Conservation (phyloP, 1,140 invertebrate genomes). For the Nymphalis io region DNA sequence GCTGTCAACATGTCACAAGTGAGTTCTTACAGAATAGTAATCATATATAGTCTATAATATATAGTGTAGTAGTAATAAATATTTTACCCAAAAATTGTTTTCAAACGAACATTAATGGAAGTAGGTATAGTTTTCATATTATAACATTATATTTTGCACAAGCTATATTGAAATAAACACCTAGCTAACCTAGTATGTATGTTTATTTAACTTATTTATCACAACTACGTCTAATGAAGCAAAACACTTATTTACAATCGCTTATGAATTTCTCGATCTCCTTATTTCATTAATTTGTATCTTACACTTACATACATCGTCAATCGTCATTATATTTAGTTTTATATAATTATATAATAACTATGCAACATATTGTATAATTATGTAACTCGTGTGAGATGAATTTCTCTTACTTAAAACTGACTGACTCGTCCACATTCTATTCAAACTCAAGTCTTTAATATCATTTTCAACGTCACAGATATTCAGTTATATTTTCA, state of each 20-base stretch:
- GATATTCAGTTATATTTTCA: background rate
- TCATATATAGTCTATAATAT: no score
- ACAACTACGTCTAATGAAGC: slow-evolving; percentile 1
- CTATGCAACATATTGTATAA: background rate
- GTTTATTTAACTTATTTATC: slow-evolving; percentile 3
- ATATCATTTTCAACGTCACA: background rate
- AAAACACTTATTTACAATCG: slow-evolving; percentile 3
- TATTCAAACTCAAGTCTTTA: background rate
- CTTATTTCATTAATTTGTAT: background rate
- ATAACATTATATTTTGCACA: background rate
- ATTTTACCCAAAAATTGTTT: no score
- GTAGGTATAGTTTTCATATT: no score
- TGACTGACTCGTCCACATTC: background rate
- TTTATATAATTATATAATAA: no score
- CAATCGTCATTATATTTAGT: no score
- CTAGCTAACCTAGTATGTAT: background rate
- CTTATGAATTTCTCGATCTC: background rate
- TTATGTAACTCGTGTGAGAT: background rate
- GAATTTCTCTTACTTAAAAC: background rate
- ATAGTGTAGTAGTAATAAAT: no score
- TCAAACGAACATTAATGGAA: no score
- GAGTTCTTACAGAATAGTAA: no score
- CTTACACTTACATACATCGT: no score
- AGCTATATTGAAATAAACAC: background rate
- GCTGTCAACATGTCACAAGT: no score